These are phyloP conservation scores for Propithecus deckenii DNA, from an alignment of 2,797 vertebrate genomes.

Conservation along the genomic window DNA sequence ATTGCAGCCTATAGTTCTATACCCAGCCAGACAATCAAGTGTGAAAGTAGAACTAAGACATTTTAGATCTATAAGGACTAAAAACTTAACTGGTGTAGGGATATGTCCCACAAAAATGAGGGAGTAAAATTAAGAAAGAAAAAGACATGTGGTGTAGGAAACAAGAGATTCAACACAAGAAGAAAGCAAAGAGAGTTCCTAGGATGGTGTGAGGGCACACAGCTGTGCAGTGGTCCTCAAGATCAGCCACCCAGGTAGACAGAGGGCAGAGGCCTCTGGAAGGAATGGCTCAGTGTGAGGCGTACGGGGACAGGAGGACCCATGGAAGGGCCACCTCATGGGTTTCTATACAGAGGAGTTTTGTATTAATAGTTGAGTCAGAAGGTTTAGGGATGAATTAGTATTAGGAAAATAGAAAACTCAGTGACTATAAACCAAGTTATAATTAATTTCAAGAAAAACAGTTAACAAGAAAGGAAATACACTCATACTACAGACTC, in stretches of 20 bases:
- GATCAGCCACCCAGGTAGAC: background rate
- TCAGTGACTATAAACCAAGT: background rate
- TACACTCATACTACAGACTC: background rate
- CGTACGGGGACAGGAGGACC: background rate
- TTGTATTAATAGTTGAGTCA: background rate
- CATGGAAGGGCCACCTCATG: fast-evolving
- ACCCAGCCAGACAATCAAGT: background rate
- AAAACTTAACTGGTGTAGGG: background rate
- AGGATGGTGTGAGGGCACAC: background rate
- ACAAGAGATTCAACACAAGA: background rate
- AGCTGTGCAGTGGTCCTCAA: background rate
- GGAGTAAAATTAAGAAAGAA: background rate
- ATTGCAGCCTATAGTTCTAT: background rate
- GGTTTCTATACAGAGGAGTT: background rate
- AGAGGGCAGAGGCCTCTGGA: background rate
- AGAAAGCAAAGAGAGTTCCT: background rate
- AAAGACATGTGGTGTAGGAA: background rate
- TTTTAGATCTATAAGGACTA: background rate
- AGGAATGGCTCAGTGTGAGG: background rate
- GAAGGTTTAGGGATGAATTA: background rate
- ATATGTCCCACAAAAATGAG: background rate
- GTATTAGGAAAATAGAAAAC: background rate
- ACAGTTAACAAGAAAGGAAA: constrained; percentile 1
- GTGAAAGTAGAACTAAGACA: background rate
- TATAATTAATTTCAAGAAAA: background rate